Evolutionary conservation across 2,797 vertebrate genomes (phyloP), one percentile per base, ranked within the genome.

Genomic region (Percopsis omiscomaycus): DNA sequence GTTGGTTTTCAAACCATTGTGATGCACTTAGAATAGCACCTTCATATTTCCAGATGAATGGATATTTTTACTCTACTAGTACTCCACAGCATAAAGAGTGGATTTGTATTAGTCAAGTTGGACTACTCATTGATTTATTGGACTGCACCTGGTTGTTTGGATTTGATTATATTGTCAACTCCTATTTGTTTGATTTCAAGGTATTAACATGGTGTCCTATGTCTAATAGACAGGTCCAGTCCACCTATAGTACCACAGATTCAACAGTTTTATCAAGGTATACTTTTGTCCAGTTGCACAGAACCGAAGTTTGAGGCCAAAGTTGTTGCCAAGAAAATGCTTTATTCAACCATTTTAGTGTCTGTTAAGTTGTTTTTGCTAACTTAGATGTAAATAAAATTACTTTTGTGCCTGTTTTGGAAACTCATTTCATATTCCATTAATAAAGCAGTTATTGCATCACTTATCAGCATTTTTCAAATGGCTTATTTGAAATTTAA

Each of bases 361-460:
- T 79, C 54, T 75, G 75, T 75, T 77, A 75, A 77, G 22, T 42
- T 42, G 71, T 60, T 44, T 28, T 64, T 87, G 74, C 77, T 74
- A 83, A 81, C 70, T 42, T 82, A 74, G 53, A 69, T 93, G 90
- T 91, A 92, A 86, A 92, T 90, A 89, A 89, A 86, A 91, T 83
- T 92, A 91, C 92, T 92, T 90, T 91, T 90, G 77, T 89, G 80
- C 77, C 79, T 85, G 81, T 89, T 73, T 84, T 9, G 71, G 74
- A 73, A 67, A 82, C 74, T 68, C 78, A 78, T 85, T 84, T 75
- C 74, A 62, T 55, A 65, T 65, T 84, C 71, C 56, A 63, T 52
- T 84, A 93, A 91, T 91, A 93, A 93, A 93, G 85, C 80, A 78
- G 37, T 42, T 42, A 42, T 22, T 22, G 22, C 22, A 22, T 22